Conservation (phyloP, 2,797 vertebrate genomes). For the Sebastolobus alascanus region DNA sequence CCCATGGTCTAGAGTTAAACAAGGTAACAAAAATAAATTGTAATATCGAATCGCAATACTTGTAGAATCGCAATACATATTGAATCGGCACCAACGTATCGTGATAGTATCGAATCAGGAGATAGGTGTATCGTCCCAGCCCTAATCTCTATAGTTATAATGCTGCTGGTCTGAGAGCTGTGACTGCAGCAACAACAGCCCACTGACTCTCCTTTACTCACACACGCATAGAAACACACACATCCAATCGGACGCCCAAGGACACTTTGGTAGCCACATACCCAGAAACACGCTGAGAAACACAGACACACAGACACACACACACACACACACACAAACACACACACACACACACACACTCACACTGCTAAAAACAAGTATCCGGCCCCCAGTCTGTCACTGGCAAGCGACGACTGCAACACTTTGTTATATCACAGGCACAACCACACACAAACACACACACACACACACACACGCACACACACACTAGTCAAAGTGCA, state of each 20-base stretch:
- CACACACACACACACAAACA: conserved; percentile 44
- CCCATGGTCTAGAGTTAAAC: neutral
- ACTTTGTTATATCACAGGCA: conserved; percentile 69
- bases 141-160: conserved; percentile 30
- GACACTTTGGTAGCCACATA: conserved; percentile 45
- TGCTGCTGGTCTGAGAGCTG: conserved; percentile 33
- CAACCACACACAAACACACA: conserved; percentile 35
- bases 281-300: conserved; percentile 32
- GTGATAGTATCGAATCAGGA: no score
- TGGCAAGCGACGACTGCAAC: conserved; percentile 41
- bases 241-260: conserved; percentile 37
- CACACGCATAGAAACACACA: conserved; percentile 31
- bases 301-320: conserved; percentile 45
- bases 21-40: neutral
- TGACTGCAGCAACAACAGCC: conserved; percentile 40
- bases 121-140: neutral
- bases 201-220: conserved; percentile 42
- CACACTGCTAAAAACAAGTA: conserved; percentile 52
- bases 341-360: conserved; percentile 45
- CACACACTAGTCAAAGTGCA: conserved; percentile 50
- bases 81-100: neutral
- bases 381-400: conserved; percentile 65
- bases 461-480: conserved; percentile 27
- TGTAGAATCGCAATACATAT: neutral
- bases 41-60: neutral